A percentile compares a stretch with the other conserved stretches of the same genome.
phyloP scores from a whole-genome alignment of 2,797 vertebrate species.

The Selene dorsalis region DNA sequence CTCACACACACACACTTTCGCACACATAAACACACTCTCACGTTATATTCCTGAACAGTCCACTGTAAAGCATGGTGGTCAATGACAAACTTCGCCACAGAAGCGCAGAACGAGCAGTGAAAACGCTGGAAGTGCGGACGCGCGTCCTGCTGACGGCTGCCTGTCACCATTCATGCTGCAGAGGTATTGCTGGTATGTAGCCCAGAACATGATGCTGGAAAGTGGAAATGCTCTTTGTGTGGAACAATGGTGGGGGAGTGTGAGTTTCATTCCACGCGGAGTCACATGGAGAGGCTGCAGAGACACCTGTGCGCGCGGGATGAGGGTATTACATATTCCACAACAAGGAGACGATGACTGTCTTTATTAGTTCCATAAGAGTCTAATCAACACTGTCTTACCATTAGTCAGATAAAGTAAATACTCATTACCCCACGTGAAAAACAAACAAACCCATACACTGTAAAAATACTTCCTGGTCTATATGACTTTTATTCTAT shows the following conservation, averaged over 20 bases:
- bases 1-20: background rate
- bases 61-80: conserved; percentile 16
- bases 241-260: conserved; percentile 58
- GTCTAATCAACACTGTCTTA: background rate
- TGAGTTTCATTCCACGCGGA: conserved; percentile 23
- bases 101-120: conserved; percentile 41
- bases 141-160: conserved; percentile 35
- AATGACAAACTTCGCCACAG: conserved; percentile 20
- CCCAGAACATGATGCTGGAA: conserved; percentile 58
- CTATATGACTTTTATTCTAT: no score
- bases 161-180: conserved; percentile 46
- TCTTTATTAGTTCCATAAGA: background rate
- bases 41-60: conserved; percentile 55
- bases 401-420: background rate
- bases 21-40: background rate
- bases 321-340: background rate
- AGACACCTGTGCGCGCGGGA: conserved; percentile 45
- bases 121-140: conserved; percentile 60
- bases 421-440: background rate
- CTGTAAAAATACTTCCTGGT: no score
- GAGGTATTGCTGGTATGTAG: conserved; percentile 50
- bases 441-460: background rate
- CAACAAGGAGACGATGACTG: conserved; percentile 4
- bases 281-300: conserved; percentile 47
- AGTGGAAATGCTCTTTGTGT: conserved; percentile 57